Conservation (phyloP, 2,113 vertebrate genomes). For the Nannobrachium achirus region DNA sequence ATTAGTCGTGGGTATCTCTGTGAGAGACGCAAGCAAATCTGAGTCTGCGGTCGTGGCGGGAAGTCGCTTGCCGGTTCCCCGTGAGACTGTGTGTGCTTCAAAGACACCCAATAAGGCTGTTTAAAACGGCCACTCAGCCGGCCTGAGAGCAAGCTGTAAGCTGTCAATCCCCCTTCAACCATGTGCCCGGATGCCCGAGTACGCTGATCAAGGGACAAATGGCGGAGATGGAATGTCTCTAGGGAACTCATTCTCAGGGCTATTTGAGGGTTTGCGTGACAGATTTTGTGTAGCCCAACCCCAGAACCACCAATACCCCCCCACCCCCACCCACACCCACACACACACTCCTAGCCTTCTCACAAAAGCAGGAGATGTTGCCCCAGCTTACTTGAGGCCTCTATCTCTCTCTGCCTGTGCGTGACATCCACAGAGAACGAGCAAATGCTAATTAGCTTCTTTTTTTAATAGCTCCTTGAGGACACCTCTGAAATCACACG, state of each 20-base stretch:
- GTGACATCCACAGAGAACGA: too few species aligned
- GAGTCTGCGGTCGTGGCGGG: slow-evolving; percentile 15
- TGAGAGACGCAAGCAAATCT: neutral
- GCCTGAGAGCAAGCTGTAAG: slow-evolving; percentile 54
- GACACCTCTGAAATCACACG: neutral
- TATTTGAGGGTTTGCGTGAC: slow-evolving; percentile 41
- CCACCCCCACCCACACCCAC: too few species aligned
- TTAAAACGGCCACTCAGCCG: slow-evolving; percentile 61
- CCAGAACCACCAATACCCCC: neutral
- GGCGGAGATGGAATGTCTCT: slow-evolving; percentile 38
- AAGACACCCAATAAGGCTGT: slow-evolving; percentile 61
- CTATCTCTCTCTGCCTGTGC: too few species aligned
- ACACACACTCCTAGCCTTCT: too few species aligned
- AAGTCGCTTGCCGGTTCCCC: slow-evolving; percentile 34
- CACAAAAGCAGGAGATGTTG: too few species aligned
- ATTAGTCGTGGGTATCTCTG: slow-evolving; percentile 46
- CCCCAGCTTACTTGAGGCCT: too few species aligned
- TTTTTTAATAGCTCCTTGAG: neutral
- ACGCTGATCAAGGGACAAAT: slow-evolving; percentile 47
- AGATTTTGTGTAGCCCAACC: slow-evolving; percentile 35
- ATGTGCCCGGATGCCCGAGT: slow-evolving; percentile 45
- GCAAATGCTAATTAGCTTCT: too few species aligned
- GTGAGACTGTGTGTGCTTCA: slow-evolving; percentile 53
- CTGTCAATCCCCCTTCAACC: slow-evolving; percentile 54
- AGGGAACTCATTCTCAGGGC: slow-evolving; percentile 36